Conservation (phyloP, 1,140 invertebrate species). For the Akabosia matsudoensis region DNA sequence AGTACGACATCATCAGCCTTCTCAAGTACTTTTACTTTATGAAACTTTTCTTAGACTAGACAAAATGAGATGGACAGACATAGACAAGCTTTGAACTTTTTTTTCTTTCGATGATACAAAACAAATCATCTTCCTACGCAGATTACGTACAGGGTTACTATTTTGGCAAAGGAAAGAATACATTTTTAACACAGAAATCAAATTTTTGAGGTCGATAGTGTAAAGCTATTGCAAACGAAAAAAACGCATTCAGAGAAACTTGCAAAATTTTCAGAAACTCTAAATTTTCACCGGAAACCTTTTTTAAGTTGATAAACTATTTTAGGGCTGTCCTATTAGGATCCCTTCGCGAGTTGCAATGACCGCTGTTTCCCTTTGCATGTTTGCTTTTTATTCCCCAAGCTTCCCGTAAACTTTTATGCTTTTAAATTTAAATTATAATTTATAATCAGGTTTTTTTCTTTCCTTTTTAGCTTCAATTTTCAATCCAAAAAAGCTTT, state of each 20-base stretch:
- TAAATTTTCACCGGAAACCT: background rate
- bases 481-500: no score
- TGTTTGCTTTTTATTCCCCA: no score
- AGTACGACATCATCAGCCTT: no score
- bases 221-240: no score
- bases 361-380: no score
- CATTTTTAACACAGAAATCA: background rate
- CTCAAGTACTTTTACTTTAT: background rate
- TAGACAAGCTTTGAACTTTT: background rate
- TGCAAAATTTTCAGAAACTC: background rate
- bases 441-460: no score
- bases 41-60: background rate
- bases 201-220: no score
- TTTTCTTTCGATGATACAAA: background rate
- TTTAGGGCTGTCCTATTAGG: background rate
- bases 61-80: background rate
- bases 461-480: no score
- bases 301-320: background rate
- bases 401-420: no score
- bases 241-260: background rate
- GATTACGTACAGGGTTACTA: no score
- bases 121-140: background rate
- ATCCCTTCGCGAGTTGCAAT: background rate
- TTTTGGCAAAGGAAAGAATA: no score
- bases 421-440: no score